Evolutionary conservation across 2,113 vertebrate genomes (phyloP), one percentile per base, ranked within the genome.

Genomic region (Grus americana): DNA sequence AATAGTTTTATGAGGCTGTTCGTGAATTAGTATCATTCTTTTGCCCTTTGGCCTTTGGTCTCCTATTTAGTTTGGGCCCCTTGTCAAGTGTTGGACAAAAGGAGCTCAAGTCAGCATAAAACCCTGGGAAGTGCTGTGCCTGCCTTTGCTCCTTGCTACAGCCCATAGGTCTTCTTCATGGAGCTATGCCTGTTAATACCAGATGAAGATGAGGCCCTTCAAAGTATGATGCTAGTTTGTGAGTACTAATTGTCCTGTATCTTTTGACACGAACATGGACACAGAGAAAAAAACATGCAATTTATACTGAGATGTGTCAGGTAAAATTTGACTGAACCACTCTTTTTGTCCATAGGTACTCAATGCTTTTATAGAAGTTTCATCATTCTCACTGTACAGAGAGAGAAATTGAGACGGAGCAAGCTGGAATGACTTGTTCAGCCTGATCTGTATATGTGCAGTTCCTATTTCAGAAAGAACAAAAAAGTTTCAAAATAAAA

Each of bases 21-120:
- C 82, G 44, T 96, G 92, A 96, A 90, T 95, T 87, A 87, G 78
- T 82, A 81, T 85, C 22, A 67, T 89, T 87, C 58, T 73, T 95
- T 72, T 92, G 67, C 59, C 79, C 88, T 95, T 93, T 94, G 74
- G 49, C 61, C 70, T 85, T 15, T 87, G 54, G 57, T 87, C 65
- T 85, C 40, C 78, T 91, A 52, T 89, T 93, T 85, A 90, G 61
- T 47, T 65, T 85, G 70, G 70, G 40, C 11, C 58, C 65, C 89
- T 73, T 72, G n/a, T 89, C 61, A 87, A 92, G 40, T 32, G 18
- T 19, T 32, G 73, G 81, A 85, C 61, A 72, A 79, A 87, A 90
- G 47, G 52, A 95, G 16, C 44, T 72, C 74, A 81, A 87, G 62
- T 78, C 87, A 95, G 78, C 73, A 68, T 30, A 85, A 95, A 96